These are phyloP conservation scores for Yponomeuta malinellus DNA, from an alignment of 2,888 invertebrate species.

Conservation along the genomic window DNA sequence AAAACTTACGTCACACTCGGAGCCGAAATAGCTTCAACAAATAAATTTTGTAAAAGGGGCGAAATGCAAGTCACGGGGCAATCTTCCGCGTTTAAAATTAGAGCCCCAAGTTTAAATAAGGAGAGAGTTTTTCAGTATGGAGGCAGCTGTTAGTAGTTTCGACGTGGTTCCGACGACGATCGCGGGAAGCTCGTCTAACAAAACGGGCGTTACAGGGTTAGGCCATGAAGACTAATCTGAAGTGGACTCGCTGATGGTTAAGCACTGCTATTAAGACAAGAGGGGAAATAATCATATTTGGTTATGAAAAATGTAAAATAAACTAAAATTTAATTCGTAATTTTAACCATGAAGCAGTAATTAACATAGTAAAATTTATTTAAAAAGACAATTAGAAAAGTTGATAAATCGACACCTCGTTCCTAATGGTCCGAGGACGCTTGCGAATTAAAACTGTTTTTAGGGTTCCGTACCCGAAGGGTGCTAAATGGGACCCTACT, in stretches of 20 bases:
- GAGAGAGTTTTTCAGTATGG: conserved; percentile 27
- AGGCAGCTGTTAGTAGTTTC: conserved; percentile 23
- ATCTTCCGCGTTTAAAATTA: conserved; percentile 13
- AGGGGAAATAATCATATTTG: background rate
- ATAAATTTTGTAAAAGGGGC: background rate
- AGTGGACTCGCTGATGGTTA: conserved; percentile 31
- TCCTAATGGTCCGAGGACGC: too few species aligned
- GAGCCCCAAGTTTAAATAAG: conserved; percentile 23
- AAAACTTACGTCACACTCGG: background rate
- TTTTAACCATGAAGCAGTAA: too few species aligned
- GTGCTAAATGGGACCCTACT: too few species aligned
- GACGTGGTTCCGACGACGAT: conserved; percentile 10
- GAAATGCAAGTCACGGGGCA: conserved; percentile 10
- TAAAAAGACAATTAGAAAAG: too few species aligned
- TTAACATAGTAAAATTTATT: too few species aligned
- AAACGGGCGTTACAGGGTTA: conserved; percentile 33
- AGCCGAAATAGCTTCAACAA: background rate
- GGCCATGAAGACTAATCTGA: conserved; percentile 32
- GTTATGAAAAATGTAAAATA: too few species aligned
- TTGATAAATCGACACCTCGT: too few species aligned
- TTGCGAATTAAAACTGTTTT: too few species aligned
- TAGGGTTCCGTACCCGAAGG: too few species aligned
- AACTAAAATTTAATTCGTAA: too few species aligned
- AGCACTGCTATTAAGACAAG: conserved; percentile 25
- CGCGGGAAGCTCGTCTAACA: conserved; percentile 24